Evolutionary conservation across 2,113 vertebrate genomes (phyloP).

Genomic region (Tetrax tetrax): DNA sequence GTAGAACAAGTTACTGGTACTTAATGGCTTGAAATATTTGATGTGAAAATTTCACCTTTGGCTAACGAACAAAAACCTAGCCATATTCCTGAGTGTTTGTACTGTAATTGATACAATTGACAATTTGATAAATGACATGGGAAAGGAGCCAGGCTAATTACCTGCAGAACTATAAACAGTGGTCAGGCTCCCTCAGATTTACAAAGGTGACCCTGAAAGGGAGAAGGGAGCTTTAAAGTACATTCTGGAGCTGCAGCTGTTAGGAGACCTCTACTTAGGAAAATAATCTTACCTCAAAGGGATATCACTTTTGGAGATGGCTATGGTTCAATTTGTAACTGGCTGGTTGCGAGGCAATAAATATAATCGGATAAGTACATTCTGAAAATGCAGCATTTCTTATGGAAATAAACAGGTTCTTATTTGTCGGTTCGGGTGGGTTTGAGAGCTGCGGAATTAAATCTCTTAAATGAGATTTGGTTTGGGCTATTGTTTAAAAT

Average conservation of each 20-base stretch:
- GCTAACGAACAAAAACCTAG: background rate
- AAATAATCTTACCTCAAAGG: slow-evolving; percentile 61
- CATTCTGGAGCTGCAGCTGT: slow-evolving; percentile 53
- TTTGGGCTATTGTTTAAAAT: slow-evolving; percentile 3
- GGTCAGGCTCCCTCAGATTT: slow-evolving; percentile 2
- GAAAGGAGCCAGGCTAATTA: slow-evolving; percentile 54
- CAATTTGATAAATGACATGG: slow-evolving; percentile 42
- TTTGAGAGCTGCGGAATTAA: background rate
- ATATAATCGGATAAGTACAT: background rate
- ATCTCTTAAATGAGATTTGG: slow-evolving; percentile 6
- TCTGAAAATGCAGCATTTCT: slow-evolving; percentile 9
- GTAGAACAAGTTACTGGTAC: background rate
- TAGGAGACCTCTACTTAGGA: slow-evolving; percentile 19
- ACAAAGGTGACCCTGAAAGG: slow-evolving; percentile 60
- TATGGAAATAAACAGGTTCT: background rate
- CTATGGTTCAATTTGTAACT: background rate
- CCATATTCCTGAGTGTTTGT: background rate
- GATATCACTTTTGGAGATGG: background rate
- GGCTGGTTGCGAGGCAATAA: background rate
- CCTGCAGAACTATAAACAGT: slow-evolving; percentile 52
- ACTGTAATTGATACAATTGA: slow-evolving; percentile 59
- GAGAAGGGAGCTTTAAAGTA: slow-evolving; percentile 34
- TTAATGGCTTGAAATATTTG: background rate
- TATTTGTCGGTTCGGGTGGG: background rate
- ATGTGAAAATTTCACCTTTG: background rate